Conservation (phyloP, 2,888 invertebrate genomes). For the Sphaerophoria taeniata region DNA sequence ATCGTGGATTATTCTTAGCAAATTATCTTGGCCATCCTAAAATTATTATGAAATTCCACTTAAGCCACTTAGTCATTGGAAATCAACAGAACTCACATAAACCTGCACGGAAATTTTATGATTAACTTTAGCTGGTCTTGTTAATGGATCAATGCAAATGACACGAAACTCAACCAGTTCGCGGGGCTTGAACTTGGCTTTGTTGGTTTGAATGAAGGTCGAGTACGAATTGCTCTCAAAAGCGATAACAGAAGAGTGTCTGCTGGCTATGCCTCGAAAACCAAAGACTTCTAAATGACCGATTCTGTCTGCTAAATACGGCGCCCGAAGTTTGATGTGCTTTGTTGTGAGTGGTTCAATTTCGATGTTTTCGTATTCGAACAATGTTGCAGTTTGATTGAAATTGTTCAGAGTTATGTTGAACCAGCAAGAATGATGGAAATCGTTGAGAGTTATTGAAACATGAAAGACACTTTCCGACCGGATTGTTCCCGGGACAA, state of each 20-base stretch:
- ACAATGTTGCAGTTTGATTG: neutral
- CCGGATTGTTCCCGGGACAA: conserved; percentile 33
- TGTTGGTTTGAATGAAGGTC: conserved; percentile 95
- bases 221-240: conserved; percentile 84
- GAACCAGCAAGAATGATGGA: conserved; percentile 78
- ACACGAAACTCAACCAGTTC: conserved; percentile 90
- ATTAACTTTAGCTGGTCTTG: conserved; percentile 87
- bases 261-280: neutral
- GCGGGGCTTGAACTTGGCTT: conserved; percentile 94
- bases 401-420: conserved; percentile 13
- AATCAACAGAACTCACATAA: conserved; percentile 87
- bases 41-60: conserved; percentile 83
- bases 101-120: conserved; percentile 84
- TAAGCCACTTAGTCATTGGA: conserved; percentile 92
- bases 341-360: conserved; percentile 32
- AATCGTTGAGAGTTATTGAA: conserved; percentile 81
- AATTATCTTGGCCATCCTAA: conserved; percentile 90
- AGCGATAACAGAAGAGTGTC: conserved; percentile 69
- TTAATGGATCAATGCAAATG: conserved; percentile 86
- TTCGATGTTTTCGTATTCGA: neutral
- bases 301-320: neutral
- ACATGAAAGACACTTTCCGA: conserved; percentile 16
- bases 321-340: conserved; percentile 1
- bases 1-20: conserved; percentile 90
- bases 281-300: conserved; percentile 85